Evolutionary conservation across 2,113 vertebrate species (phyloP), one percentile per base, ranked within the genome.

Genomic region (Phodopus roborovskii): DNA sequence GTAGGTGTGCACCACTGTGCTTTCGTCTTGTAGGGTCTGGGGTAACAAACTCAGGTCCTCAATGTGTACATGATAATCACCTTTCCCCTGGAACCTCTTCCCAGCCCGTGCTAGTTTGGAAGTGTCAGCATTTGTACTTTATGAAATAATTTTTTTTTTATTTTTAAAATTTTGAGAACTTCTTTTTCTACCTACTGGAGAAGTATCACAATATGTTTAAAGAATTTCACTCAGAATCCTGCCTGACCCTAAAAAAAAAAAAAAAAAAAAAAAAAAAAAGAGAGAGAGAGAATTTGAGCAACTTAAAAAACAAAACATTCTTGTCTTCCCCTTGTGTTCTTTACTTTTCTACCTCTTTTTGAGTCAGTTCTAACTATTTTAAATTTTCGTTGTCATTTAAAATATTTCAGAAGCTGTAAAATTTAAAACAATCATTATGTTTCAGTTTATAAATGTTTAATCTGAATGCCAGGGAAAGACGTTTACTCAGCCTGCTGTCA

Each of bases 401-500:
- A 91, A 68, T 62, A 90, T 48, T 94, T 91, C 56, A 93, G 42
- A 97, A 91, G 17, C 50, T 79, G 0, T 60, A 82, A 53, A 58
- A n/a, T 93, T 92, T 58, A 96, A 90, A 94, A 84, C 17, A 70
- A 70, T 56, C 95, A 84, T 68, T 26, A 94, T 62, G 62, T 78
- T 94, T 96, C 16, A 56, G 5, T 95, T 93, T 45, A 19, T 4
- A 60, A 78, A 8, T 91, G 5, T 95, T 90, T 42, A 22, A 83
- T 66, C 53, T 3, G 30, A 96, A 92, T 68, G 45, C 7, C 19
- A 28, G 36, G 56, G 28, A 53, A 86, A 93, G 58, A 9, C 68
- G 84, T 88, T 90, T 95, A 78, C 2, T 92, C 77, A 68, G 8
- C 86, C 58, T 96, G 88, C 88, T 15, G 92, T 95, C 97, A 92